These are phyloP conservation scores for Plagodis pulveraria DNA, from an alignment of 2,888 invertebrate species.

Conservation along the genomic window DNA sequence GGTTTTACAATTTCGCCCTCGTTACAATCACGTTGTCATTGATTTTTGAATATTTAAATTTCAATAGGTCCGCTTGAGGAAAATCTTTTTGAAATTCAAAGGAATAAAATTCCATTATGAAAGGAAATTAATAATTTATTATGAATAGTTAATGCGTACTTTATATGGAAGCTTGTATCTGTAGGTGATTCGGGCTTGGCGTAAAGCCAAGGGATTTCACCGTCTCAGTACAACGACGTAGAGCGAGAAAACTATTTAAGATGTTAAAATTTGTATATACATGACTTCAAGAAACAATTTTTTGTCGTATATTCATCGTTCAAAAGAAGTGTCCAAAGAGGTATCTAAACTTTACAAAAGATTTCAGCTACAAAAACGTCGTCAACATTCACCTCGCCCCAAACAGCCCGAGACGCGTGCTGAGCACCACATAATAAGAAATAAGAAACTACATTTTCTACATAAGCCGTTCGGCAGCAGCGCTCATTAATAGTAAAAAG, in stretches of 20 bases:
- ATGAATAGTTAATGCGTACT: slow-evolving; percentile 14
- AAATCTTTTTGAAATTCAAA: slow-evolving; percentile 30
- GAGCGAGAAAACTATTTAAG: too few species aligned
- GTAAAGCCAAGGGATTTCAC: background rate
- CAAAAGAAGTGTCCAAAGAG: too few species aligned
- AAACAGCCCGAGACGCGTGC: slow-evolving; percentile 32
- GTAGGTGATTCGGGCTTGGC: background rate
- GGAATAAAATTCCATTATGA: slow-evolving; percentile 28
- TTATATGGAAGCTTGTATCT: background rate
- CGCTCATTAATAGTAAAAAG: slow-evolving; percentile 61
- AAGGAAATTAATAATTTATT: slow-evolving; percentile 31
- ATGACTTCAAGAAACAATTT: too few species aligned
- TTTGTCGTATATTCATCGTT: too few species aligned
- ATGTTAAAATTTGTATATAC: too few species aligned
- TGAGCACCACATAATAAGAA: slow-evolving; percentile 33
- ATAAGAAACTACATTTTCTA: slow-evolving; percentile 45
- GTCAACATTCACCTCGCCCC: slow-evolving; percentile 24
- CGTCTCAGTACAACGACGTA: too few species aligned
- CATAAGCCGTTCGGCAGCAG: slow-evolving; percentile 42
- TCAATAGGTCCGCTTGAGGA: slow-evolving; percentile 29
- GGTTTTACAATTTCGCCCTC: slow-evolving; percentile 46
- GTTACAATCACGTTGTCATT: slow-evolving; percentile 44
- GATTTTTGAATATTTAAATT: slow-evolving; percentile 46
- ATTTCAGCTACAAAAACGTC: slow-evolving; percentile 11
- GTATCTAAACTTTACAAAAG: too few species aligned